Percentiles rank a stretch among this genome's conserved stretches.
phyloP scores from a whole-genome alignment of 2,797 vertebrate species.

The Halcyon chelicuti region DNA sequence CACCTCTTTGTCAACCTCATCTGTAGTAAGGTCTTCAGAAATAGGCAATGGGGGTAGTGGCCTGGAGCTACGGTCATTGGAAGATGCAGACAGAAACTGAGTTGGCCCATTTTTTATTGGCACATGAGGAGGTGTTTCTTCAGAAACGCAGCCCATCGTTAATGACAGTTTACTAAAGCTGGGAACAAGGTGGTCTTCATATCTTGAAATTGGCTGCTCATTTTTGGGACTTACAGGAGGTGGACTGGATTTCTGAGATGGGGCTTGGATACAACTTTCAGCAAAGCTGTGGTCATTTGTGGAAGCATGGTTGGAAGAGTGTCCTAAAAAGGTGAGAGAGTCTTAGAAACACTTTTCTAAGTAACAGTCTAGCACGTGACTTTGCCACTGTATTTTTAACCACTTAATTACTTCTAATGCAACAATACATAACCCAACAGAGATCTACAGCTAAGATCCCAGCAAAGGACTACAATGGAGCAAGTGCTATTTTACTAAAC shows the following conservation, averaged over 20 bases:
- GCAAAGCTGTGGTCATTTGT: conserved; percentile 70
- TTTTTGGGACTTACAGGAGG: conserved; percentile 77
- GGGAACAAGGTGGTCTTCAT: conserved; percentile 83
- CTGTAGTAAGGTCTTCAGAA: conserved; percentile 78
- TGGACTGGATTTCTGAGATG: conserved; percentile 81
- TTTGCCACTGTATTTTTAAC: background rate
- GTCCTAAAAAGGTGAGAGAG: conserved; percentile 73
- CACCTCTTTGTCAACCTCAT: conserved; percentile 90
- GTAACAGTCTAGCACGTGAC: background rate
- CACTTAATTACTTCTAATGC: background rate
- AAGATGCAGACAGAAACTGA: background rate
- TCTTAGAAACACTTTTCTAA: background rate
- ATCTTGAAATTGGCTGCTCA: conserved; percentile 64
- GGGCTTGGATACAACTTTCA: conserved; percentile 77
- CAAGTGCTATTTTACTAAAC: background rate
- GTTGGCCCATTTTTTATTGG: conserved; percentile 66
- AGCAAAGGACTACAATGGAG: accelerated
- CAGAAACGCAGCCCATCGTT: conserved; percentile 56
- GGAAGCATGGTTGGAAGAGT: conserved; percentile 58
- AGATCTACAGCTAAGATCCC: background rate
- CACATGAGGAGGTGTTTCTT: conserved; percentile 83
- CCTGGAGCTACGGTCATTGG: conserved; percentile 83
- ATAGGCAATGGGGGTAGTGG: conserved; percentile 90
- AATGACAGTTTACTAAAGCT: conserved; percentile 87
- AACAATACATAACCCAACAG: background rate